phyloP scores from a whole-genome alignment of 2,113 vertebrate genomes.

The Arenaria interpres region DNA sequence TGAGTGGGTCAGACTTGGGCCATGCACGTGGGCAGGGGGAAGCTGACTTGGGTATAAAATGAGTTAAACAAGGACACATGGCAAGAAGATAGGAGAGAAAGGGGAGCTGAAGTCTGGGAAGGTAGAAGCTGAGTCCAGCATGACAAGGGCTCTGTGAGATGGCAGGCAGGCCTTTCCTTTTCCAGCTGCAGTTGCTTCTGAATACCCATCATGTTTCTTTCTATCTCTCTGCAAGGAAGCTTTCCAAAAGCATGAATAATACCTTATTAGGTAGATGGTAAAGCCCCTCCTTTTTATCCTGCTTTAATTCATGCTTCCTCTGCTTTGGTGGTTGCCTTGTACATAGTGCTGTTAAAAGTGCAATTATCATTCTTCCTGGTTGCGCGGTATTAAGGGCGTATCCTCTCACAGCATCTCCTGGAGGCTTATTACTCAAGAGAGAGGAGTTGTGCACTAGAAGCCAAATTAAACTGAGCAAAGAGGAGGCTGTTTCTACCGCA shows the following conservation, averaged over 20 bases:
- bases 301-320: conserved; percentile 59
- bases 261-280: conserved; percentile 40
- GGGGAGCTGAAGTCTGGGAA: neutral
- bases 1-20: neutral
- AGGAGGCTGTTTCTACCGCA: conserved; percentile 2
- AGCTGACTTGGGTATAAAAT: neutral
- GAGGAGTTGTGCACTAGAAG: neutral
- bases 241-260: conserved; percentile 58
- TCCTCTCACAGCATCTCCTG: conserved; percentile 36
- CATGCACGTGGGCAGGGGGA: neutral
- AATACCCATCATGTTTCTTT: conserved; percentile 1
- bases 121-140: neutral
- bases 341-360: conserved; percentile 21
- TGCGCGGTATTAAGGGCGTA: conserved; percentile 52
- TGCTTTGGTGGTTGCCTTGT: conserved; percentile 59
- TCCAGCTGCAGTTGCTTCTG: neutral
- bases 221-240: conserved; percentile 5
- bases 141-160: neutral
- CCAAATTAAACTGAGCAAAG: conserved; percentile 41
- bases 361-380: conserved; percentile 71
- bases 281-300: conserved; percentile 42
- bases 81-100: neutral
- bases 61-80: neutral
- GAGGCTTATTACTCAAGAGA: conserved; percentile 50
- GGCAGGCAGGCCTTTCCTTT: neutral